phyloP scores from a whole-genome alignment of 2,888 invertebrate genomes.

The Papilio demoleus region DNA sequence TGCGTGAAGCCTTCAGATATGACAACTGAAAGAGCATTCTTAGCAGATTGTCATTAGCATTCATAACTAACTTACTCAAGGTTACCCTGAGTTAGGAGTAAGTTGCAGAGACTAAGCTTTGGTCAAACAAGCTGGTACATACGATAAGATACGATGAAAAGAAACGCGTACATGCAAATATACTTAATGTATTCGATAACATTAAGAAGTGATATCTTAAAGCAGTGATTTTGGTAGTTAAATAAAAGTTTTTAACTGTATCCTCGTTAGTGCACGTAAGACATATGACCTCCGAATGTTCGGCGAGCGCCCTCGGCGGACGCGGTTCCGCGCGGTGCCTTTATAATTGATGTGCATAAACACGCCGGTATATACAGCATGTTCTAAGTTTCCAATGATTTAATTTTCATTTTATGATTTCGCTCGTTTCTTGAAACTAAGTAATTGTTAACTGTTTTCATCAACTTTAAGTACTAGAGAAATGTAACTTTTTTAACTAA shows the following conservation, averaged over 20 bases:
- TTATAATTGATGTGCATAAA: conserved; percentile 82
- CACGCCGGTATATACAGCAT: conserved; percentile 64
- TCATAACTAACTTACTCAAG: too few relatives aligned
- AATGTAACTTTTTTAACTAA: too few relatives aligned
- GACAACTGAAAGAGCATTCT: too few relatives aligned
- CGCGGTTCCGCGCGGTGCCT: conserved; percentile 77
- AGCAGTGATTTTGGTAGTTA: conserved; percentile 32
- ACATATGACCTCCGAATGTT: conserved; percentile 72
- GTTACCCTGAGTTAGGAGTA: too few relatives aligned
- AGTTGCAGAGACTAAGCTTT: too few relatives aligned
- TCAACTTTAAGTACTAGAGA: too few relatives aligned
- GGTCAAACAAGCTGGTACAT: too few relatives aligned
- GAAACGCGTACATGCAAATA: neutral
- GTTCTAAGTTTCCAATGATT: conserved; percentile 41
- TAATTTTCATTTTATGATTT: neutral
- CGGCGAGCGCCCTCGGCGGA: conserved; percentile 58
- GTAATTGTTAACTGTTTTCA: too few relatives aligned
- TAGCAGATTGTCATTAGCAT: too few relatives aligned
- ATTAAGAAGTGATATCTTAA: neutral
- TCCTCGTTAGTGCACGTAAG: conserved; percentile 43
- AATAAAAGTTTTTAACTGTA: conserved; percentile 35
- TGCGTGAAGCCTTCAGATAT: too few relatives aligned
- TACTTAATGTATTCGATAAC: neutral
- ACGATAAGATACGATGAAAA: too few relatives aligned
- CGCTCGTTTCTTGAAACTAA: neutral